These are phyloP conservation scores for Chalcosyrphus nemorum DNA, from an alignment of 2,888 invertebrate genomes.

Conservation along the genomic window DNA sequence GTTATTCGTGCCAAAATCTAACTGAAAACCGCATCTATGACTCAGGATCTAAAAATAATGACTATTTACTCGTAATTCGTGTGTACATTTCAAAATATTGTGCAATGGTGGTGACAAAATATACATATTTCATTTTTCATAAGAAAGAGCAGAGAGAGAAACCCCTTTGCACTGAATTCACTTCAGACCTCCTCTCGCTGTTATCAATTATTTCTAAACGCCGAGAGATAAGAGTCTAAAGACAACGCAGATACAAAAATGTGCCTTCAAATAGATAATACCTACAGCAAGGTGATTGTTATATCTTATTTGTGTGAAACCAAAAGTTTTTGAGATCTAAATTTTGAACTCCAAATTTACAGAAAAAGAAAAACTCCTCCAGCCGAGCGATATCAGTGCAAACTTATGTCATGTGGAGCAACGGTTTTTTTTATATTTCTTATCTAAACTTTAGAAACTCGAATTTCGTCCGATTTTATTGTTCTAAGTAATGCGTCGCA, in stretches of 20 bases:
- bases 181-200: not conserved
- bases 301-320: not conserved
- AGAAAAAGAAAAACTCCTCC: too few relatives aligned
- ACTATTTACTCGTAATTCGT: too few relatives aligned
- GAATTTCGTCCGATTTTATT: constrained; percentile 9
- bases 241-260: not conserved
- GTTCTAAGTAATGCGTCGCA: not conserved
- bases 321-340: too few relatives aligned
- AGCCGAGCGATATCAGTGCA: not conserved
- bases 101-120: too few relatives aligned
- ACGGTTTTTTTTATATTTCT: constrained; percentile 12
- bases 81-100: too few relatives aligned
- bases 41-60: too few relatives aligned
- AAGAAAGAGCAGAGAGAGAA: too few relatives aligned
- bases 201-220: constrained; percentile 38
- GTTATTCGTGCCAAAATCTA: too few relatives aligned
- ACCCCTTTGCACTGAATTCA: not conserved
- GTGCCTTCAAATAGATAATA: not conserved
- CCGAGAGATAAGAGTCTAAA: constrained; percentile 32
- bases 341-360: too few relatives aligned
- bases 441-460: constrained; percentile 18
- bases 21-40: too few relatives aligned
- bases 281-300: not conserved
- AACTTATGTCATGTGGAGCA: not conserved
- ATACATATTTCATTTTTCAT: too few relatives aligned